Evolutionary conservation across 2,113 vertebrate species (phyloP).

Genomic region (Chrysemys picta): DNA sequence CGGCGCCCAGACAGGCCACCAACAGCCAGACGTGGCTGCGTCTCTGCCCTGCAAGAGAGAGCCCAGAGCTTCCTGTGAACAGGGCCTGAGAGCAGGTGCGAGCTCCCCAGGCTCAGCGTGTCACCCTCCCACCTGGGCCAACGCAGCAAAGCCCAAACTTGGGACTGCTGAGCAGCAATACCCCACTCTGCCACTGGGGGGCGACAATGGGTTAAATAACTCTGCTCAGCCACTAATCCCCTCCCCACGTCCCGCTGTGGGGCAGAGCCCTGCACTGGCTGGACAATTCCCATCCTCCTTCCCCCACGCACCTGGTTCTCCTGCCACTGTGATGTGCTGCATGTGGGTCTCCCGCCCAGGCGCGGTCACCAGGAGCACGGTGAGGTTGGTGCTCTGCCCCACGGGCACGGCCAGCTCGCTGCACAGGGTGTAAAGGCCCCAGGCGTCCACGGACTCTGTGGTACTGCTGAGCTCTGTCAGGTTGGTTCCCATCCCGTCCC

Average conservation of each 20-base stretch:
- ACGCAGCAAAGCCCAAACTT: not conserved
- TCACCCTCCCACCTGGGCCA: fast-evolving
- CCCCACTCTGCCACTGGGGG: not conserved
- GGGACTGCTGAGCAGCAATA: not conserved
- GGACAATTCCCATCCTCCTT: not conserved
- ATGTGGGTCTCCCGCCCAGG: fast-evolving
- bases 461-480: not conserved
- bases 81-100: not conserved
- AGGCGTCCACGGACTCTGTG: not conserved
- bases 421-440: not conserved
- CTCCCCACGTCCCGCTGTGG: not conserved
- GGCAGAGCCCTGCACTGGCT: not conserved
- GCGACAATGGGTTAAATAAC: not conserved
- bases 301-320: not conserved
- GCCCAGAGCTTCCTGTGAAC: not conserved
- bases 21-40: not conserved
- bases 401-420: not conserved
- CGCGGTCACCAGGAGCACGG: not conserved
- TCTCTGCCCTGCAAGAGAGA: not conserved
- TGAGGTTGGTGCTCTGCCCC: not conserved
- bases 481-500: not conserved
- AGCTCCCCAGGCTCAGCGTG: not conserved
- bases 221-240: not conserved
- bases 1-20: not conserved
- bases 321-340: not conserved